Evolutionary conservation across 2,113 vertebrate genomes (phyloP), one percentile per base, ranked within the genome.

Genomic region (Sturnus vulgaris): DNA sequence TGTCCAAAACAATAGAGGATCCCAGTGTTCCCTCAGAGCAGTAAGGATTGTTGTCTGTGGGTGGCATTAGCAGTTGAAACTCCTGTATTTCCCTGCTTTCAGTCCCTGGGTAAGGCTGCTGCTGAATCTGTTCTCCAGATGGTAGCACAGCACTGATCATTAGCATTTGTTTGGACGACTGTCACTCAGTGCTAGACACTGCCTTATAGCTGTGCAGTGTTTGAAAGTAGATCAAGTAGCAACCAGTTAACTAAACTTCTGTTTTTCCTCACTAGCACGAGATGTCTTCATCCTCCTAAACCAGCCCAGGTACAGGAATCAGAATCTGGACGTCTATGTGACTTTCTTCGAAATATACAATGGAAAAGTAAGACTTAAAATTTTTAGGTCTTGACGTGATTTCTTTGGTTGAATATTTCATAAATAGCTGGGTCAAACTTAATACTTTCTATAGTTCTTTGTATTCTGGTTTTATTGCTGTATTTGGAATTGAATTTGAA

Each of bases 311-410:
- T 99, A 98, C 92, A 92, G 89, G 47, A 96, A 78, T 72, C 94
- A 98, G 92, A 97, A 98, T 82, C 97, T 99, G 39, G 98, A 98
- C 83, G 98, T 98, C 47, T 99, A 98, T 47, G 99, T 99, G 82
- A 99, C 99, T 35, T 99, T 99, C 97, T 99, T 99, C 96, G 99
- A 99, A 97, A 99, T 99, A 97, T 99, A 99, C 97, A 99, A 99
- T 72, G 98, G 99, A 84, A 99, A 99, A 98, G 99, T 99, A 96
- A 95, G 97, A 68, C 28, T 25, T 30, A 25, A 56, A 33, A 14
- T 40, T 35, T 42, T 59, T 24, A 69, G 39, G 49, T 82, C 15
- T 84, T 87, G 25, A 64, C 27, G 15, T 76, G 17, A 59, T 13
- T 52, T 59, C 22, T 75, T 82, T 69, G 40, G 39, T 4, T 55